Evolutionary conservation across 1,140 invertebrate species (phyloP).

Genomic region (Plutomurus gul): DNA sequence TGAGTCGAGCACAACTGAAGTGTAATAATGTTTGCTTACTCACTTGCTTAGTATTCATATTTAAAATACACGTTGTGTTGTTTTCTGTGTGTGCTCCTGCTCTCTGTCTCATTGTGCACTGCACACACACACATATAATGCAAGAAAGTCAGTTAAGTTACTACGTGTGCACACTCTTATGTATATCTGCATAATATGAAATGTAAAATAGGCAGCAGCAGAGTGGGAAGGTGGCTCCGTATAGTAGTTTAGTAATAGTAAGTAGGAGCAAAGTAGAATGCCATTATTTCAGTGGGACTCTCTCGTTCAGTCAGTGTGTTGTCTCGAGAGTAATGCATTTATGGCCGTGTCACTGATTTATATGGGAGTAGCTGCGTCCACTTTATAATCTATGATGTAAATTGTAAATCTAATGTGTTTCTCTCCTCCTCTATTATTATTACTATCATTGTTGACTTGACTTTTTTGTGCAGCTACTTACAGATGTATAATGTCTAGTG

Average conservation of each 20-base stretch:
- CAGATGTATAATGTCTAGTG: background rate
- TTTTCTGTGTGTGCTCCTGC: no score
- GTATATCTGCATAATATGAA: no score
- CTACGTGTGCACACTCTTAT: no score
- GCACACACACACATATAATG: no score
- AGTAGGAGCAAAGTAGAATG: background rate
- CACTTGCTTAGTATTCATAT: no score
- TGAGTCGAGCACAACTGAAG: no score
- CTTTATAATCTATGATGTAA: slow-evolving; percentile 33
- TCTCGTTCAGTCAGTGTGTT: slow-evolving; percentile 2
- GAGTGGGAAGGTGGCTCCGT: background rate
- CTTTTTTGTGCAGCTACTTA: no score
- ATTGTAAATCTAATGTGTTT: slow-evolving; percentile 25
- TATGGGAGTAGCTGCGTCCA: slow-evolving; percentile 30
- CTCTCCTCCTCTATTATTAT: slow-evolving; percentile 22
- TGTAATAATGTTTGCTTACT: no score
- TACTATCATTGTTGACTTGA: slow-evolving; percentile 24
- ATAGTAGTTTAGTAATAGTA: background rate
- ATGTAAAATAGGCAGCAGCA: no score
- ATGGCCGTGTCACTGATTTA: slow-evolving; percentile 36
- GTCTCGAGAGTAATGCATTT: slow-evolving; percentile 20
- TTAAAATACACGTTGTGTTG: no score
- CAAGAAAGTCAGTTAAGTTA: no score
- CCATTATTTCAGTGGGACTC: slow-evolving; percentile 13
- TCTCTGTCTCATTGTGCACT: no score